Evolutionary conservation across 92 coral and sea anemone genomes (phyloP).

Genomic region (Hydrozoanthus gracilis): DNA sequence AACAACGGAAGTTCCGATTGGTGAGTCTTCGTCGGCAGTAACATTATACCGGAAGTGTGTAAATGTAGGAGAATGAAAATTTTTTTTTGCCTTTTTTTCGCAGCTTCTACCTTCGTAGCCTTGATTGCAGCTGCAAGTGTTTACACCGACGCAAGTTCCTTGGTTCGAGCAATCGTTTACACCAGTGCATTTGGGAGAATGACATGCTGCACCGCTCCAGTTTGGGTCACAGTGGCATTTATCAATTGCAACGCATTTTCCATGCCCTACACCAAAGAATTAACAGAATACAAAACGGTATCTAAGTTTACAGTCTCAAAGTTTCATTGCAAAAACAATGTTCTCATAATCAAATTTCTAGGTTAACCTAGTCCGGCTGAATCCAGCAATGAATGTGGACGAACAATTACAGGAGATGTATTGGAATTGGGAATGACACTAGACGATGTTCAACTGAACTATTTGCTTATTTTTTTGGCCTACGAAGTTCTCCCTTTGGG

Average conservation of each 20-base stretch:
- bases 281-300: too few species aligned
- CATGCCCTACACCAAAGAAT: conserved; percentile 55
- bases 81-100: conserved; percentile 56
- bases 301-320: too few species aligned
- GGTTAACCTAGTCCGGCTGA: too few species aligned
- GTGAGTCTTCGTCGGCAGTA: conserved; percentile 63
- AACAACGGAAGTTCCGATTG: conserved; percentile 50
- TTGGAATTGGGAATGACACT: too few species aligned
- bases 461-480: too few species aligned
- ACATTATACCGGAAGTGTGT: conserved; percentile 54
- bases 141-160: conserved; percentile 71
- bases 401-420: too few species aligned
- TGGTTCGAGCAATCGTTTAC: conserved; percentile 74
- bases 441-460: too few species aligned
- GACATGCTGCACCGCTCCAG: conserved; percentile 82
- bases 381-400: too few species aligned
- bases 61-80: conserved; percentile 67
- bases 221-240: conserved; percentile 56
- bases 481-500: too few species aligned
- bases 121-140: conserved; percentile 70
- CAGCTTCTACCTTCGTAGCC: conserved; percentile 75
- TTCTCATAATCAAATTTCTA: too few species aligned
- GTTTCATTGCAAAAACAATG: too few species aligned
- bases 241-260: conserved; percentile 67
- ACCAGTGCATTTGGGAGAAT: conserved; percentile 64